Evolutionary conservation across 92 coral and sea anemone genomes (phyloP).

Genomic region (Zoanthus sociatus): DNA sequence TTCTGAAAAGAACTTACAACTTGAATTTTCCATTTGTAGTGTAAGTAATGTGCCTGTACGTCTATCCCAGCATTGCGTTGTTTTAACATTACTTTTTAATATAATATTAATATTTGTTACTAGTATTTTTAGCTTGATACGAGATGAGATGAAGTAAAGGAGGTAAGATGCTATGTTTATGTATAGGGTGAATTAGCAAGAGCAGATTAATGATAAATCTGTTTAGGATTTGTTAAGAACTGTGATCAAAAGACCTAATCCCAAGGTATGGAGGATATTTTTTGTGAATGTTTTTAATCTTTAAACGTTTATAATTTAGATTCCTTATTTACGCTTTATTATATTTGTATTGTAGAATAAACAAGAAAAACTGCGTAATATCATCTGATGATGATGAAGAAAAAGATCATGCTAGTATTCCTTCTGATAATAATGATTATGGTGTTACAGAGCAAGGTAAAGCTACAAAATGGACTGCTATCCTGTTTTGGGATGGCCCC

Average conservation of each 20-base stretch:
- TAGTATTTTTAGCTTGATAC: background rate
- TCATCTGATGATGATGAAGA: conserved; percentile 15
- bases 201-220: background rate
- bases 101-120: background rate
- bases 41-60: background rate
- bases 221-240: background rate
- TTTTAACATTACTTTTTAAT: background rate
- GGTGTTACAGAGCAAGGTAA: background rate
- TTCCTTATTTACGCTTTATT: too few relatives aligned
- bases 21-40: background rate
- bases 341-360: background rate
- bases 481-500: conserved; percentile 60
- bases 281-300: too few relatives aligned
- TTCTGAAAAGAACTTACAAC: background rate
- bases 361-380: background rate
- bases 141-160: background rate
- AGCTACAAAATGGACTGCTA: conserved; percentile 16
- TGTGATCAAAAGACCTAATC: background rate
- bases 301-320: background rate
- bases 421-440: background rate
- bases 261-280: background rate
- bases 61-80: background rate
- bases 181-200: background rate
- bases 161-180: background rate
- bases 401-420: background rate